A percentile compares a stretch with the other conserved stretches of the same genome.
Evolutionary conservation across 2,113 vertebrate genomes (phyloP).

Genomic region (Hirundichthys speculiger): DNA sequence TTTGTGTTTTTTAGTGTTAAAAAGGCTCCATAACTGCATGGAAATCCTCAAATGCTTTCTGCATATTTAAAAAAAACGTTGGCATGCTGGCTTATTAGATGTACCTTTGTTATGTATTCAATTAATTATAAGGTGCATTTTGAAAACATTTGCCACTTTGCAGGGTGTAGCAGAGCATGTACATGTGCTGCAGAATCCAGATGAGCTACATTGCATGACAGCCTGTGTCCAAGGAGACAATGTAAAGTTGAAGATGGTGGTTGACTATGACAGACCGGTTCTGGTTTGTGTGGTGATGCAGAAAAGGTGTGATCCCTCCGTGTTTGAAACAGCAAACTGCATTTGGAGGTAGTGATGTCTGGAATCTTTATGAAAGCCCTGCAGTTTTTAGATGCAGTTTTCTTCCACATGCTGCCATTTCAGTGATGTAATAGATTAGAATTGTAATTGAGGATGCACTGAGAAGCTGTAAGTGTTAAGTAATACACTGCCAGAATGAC

Average conservation of each 20-base stretch:
- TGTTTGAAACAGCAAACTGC: constrained; percentile 26
- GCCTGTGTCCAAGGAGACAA: constrained; percentile 59
- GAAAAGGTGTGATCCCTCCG: constrained; percentile 45
- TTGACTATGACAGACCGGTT: constrained; percentile 61
- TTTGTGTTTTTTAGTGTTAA: constrained; percentile 36
- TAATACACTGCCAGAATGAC: constrained; percentile 33
- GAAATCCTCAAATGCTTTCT: constrained; percentile 32
- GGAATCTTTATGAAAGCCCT: constrained; percentile 6
- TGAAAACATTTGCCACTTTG: constrained; percentile 49
- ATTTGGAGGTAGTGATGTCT: constrained; percentile 1
- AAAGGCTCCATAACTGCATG: constrained; percentile 48
- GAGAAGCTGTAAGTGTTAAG: constrained; percentile 50
- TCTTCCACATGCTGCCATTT: constrained; percentile 35
- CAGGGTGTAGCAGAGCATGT: constrained; percentile 31
- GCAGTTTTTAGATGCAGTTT: constrained; percentile 44
- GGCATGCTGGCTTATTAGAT: constrained; percentile 46
- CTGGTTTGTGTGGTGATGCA: constrained; percentile 53
- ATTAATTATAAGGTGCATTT: constrained; percentile 30
- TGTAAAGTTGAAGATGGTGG: constrained; percentile 74
- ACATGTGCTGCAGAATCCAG: constrained; percentile 45
- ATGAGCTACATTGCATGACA: constrained; percentile 49
- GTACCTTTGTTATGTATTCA: constrained; percentile 42
- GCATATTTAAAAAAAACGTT: constrained; percentile 37
- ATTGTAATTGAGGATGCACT: constrained; percentile 60
- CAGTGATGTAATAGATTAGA: constrained; percentile 65